Conservation (phyloP, 2,113 vertebrate species). For the Pomatorhinus ruficollis region DNA sequence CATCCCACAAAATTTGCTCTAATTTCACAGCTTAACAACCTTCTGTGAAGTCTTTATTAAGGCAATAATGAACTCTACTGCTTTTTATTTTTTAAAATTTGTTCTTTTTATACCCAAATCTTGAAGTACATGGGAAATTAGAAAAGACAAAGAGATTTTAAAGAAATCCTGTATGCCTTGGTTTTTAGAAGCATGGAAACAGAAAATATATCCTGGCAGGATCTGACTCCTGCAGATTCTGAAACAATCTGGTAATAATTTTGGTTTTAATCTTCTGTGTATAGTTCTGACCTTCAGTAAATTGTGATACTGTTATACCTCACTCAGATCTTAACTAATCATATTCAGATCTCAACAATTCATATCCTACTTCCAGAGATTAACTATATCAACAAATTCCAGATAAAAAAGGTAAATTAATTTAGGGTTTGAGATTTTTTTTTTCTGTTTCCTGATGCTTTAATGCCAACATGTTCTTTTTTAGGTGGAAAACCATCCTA, state of each 20-base stretch:
- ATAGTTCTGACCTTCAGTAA: neutral
- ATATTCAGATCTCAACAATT: neutral
- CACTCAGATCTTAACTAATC: neutral
- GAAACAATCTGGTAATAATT: neutral
- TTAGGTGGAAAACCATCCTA: neutral
- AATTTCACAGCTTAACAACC: neutral
- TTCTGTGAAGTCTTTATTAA: neutral
- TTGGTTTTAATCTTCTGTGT: neutral
- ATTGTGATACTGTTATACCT: neutral
- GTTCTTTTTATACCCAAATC: neutral
- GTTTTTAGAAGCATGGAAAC: neutral
- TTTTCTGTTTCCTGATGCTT: neutral
- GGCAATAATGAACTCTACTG: neutral
- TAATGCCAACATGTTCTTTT: neutral
- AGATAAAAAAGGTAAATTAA: neutral
- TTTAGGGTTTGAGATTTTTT: neutral
- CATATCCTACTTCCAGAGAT: neutral
- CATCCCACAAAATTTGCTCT: neutral
- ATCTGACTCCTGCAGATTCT: neutral
- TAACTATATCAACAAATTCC: neutral
- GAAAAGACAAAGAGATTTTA: neutral
- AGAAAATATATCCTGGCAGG: neutral
- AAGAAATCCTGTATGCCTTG: neutral
- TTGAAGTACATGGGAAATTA: neutral
- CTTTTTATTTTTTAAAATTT: neutral